Percentiles rank a stretch among this genome's conserved stretches.
These are phyloP conservation scores for Hydrotaea cyrtoneurina DNA, from an alignment of 2,888 invertebrate species.

Conservation along the genomic window DNA sequence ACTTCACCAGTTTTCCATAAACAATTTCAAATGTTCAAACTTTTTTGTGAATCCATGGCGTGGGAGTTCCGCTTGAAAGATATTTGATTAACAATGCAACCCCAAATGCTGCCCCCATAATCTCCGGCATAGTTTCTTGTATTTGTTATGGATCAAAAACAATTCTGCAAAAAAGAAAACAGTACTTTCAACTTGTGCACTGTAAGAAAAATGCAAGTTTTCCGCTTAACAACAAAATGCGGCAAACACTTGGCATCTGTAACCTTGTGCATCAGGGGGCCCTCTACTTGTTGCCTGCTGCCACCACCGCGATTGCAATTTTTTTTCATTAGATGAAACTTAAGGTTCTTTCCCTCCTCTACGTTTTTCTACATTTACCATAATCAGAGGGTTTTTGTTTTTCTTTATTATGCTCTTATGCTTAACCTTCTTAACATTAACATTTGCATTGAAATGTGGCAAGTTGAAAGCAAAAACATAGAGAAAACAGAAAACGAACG, in stretches of 20 bases:
- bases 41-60: neutral
- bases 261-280: neutral
- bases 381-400: slow-evolving; percentile 24
- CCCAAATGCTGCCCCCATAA: neutral
- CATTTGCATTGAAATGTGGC: slow-evolving; percentile 59
- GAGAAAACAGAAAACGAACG: neutral
- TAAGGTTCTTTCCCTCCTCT: neutral
- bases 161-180: no score
- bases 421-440: slow-evolving; percentile 56
- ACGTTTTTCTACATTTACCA: neutral
- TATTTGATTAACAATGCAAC: neutral
- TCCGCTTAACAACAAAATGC: neutral
- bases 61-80: neutral
- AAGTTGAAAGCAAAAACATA: slow-evolving; percentile 5
- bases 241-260: neutral
- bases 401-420: slow-evolving; percentile 43
- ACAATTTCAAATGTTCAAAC: neutral
- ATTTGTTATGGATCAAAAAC: no score
- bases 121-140: neutral
- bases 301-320: neutral
- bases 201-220: neutral
- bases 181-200: no score
- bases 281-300: neutral
- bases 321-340: neutral
- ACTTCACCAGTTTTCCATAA: neutral